phyloP scores from a whole-genome alignment of 2,888 invertebrate species.

The Panopea generosa region DNA sequence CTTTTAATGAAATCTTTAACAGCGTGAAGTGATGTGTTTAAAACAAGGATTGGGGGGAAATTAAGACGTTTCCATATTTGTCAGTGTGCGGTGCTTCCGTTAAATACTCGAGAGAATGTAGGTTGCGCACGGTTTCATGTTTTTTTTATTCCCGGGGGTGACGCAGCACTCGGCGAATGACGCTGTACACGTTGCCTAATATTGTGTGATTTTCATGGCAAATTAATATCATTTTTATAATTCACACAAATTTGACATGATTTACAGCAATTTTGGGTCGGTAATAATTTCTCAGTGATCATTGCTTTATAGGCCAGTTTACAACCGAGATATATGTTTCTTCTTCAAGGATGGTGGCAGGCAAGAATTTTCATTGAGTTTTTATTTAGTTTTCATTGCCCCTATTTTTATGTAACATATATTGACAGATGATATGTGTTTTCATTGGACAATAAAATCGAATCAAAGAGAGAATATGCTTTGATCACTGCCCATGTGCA shows the following conservation, averaged over 20 bases:
- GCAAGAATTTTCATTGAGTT: slow-evolving; percentile 43
- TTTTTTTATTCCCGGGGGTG: too few relatives aligned
- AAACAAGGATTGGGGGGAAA: too few relatives aligned
- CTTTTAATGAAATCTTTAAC: too few relatives aligned
- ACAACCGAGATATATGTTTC: slow-evolving; percentile 35
- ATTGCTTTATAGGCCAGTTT: slow-evolving; percentile 31
- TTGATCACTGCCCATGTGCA: slow-evolving; percentile 46
- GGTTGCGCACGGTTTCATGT: too few relatives aligned
- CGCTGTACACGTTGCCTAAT: too few relatives aligned
- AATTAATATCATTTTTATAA: too few relatives aligned
- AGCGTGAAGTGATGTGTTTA: too few relatives aligned
- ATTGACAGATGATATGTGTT: slow-evolving; percentile 52
- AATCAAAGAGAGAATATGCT: slow-evolving; percentile 49
- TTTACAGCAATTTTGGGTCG: slow-evolving; percentile 7
- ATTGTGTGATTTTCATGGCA: too few relatives aligned
- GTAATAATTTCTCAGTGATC: slow-evolving; percentile 15
- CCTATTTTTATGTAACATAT: slow-evolving; percentile 52
- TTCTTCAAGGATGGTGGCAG: slow-evolving; percentile 28
- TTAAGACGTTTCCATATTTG: too few relatives aligned
- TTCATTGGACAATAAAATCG: slow-evolving; percentile 57
- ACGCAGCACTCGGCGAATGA: too few relatives aligned
- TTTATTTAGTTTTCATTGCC: slow-evolving; percentile 53
- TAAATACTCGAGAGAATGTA: too few relatives aligned
- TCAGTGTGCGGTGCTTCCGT: too few relatives aligned
- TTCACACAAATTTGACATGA: slow-evolving; percentile 17